Conservation (phyloP, 53 echinoderm and acorn worm species). For the Stichopus horrens region DNA sequence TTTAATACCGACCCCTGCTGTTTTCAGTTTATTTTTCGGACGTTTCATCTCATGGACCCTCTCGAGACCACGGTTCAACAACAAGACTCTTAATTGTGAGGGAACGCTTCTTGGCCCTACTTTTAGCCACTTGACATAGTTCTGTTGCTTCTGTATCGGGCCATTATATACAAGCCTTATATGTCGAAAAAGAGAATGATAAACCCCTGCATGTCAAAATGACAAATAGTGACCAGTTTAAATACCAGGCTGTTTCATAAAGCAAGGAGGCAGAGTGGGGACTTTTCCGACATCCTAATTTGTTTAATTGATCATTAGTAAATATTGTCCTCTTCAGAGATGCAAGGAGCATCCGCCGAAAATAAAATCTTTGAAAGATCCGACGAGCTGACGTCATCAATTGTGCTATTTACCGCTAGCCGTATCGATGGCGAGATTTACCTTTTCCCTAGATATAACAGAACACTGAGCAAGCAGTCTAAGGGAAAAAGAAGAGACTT, state of each 20-base stretch:
- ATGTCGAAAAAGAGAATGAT: neutral
- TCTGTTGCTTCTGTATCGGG: conserved; percentile 1
- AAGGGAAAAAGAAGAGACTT: too few species aligned
- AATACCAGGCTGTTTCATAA: neutral
- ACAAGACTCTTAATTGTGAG: conserved; percentile 22
- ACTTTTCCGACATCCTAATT: conserved; percentile 25
- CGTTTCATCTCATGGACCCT: conserved; percentile 8
- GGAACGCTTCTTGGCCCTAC: conserved; percentile 18
- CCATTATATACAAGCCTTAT: neutral
- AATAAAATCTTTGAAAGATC: neutral
- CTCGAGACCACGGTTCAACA: conserved; percentile 1
- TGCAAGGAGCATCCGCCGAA: neutral
- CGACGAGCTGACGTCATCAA: neutral
- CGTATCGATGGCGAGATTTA: neutral
- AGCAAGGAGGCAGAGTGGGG: neutral
- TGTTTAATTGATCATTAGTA: conserved; percentile 38
- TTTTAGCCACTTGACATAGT: conserved; percentile 29
- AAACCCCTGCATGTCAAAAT: neutral
- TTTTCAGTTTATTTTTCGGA: conserved; percentile 2
- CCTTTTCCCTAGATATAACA: neutral
- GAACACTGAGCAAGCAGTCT: too few species aligned
- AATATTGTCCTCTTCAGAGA: neutral
- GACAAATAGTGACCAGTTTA: neutral
- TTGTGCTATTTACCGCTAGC: neutral
- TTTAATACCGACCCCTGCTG: conserved; percentile 33